Conservation (phyloP, 2,113 vertebrate species). For the Trachemys scripta region DNA sequence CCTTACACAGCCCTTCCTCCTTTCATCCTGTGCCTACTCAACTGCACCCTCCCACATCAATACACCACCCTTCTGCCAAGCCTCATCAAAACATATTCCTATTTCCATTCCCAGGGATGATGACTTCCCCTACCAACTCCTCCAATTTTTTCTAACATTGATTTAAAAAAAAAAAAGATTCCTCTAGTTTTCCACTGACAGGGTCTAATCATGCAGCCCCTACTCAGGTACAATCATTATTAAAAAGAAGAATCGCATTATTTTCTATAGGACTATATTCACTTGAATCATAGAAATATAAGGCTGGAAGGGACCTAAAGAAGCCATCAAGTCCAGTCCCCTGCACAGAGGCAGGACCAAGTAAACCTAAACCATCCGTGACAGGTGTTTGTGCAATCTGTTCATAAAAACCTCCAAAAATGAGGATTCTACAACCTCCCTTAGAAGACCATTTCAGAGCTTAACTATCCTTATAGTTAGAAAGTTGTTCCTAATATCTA, state of each 20-base stretch:
- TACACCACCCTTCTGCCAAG: neutral
- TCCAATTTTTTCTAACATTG: neutral
- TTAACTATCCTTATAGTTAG: neutral
- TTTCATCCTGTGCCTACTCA: neutral
- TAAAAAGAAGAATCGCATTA: neutral
- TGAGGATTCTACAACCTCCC: neutral
- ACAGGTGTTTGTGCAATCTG: neutral
- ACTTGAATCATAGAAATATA: neutral
- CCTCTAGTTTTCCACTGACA: neutral
- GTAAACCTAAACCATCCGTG: neutral
- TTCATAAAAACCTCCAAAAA: too few relatives aligned
- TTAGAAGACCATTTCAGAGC: neutral
- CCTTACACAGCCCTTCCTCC: neutral
- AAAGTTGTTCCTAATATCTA: neutral
- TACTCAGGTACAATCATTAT: neutral
- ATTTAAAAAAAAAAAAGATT: neutral
- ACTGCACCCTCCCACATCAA: neutral
- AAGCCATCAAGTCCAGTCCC: neutral
- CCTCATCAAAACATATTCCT: neutral
- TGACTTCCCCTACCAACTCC: neutral
- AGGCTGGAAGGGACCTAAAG: neutral
- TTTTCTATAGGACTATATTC: neutral
- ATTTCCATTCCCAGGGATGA: neutral
- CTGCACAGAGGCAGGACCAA: neutral
- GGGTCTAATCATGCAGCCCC: neutral